A percentile compares a stretch with the other conserved stretches of the same genome.
phyloP scores from a whole-genome alignment of 2,888 invertebrate species.

The Temnothorax unifasciatus region DNA sequence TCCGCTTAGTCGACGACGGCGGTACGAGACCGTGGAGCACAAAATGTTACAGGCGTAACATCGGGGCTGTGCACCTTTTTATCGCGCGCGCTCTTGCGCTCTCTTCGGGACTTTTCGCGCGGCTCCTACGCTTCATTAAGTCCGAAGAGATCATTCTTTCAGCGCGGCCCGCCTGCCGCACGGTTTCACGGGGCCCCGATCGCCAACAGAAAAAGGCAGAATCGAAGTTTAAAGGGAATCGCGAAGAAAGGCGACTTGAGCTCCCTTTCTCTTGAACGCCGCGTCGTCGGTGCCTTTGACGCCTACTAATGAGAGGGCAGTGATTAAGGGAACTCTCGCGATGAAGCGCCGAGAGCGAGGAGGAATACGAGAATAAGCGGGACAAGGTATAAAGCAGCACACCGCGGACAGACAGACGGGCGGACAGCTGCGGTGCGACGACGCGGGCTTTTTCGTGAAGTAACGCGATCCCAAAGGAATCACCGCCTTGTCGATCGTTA shows the following conservation, averaged over 20 bases:
- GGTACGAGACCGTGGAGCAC: constrained; percentile 48
- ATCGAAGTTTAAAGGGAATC: constrained; percentile 73
- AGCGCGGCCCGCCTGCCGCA: constrained; percentile 62
- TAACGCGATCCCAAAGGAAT: constrained; percentile 53
- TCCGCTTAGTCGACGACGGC: constrained; percentile 14
- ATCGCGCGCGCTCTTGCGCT: constrained; percentile 20
- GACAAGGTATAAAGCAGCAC: constrained; percentile 50
- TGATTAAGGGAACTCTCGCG: constrained; percentile 74
- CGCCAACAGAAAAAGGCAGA: constrained; percentile 68
- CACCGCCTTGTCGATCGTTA: constrained; percentile 58
- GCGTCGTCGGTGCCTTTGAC: constrained; percentile 79
- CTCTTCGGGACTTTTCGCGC: constrained; percentile 49
- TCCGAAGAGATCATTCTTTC: constrained; percentile 72
- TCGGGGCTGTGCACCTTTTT: constrained; percentile 12
- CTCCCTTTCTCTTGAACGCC: constrained; percentile 64
- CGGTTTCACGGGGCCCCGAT: constrained; percentile 48
- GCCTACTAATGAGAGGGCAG: constrained; percentile 80
- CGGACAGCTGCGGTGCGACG: constrained; percentile 59
- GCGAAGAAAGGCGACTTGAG: constrained; percentile 66
- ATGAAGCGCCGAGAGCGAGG: constrained; percentile 44
- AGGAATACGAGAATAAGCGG: constrained; percentile 59
- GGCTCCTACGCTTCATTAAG: constrained; percentile 74
- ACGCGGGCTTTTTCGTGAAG: constrained; percentile 55
- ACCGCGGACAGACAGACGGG: constrained; percentile 50
- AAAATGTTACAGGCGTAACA: constrained; percentile 30